phyloP scores from a whole-genome alignment of 2,113 vertebrate species.

The Cavia porcellus region DNA sequence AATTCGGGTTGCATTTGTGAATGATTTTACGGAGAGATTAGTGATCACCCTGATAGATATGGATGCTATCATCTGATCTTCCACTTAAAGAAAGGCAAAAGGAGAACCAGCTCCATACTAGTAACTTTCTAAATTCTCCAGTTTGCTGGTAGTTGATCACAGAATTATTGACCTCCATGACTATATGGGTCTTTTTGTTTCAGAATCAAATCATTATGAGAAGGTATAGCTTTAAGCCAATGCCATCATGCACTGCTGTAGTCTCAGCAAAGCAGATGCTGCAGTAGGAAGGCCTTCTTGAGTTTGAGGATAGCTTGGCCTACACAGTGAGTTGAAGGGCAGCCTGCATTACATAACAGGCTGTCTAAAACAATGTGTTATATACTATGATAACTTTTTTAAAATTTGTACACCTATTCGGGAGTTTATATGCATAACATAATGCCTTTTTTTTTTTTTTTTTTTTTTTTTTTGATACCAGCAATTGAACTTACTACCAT shows the following conservation, averaged over 20 bases:
- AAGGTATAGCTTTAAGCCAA: not conserved
- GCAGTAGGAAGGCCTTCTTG: not conserved
- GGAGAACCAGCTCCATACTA: not conserved
- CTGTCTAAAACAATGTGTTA: not conserved
- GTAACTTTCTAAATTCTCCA: not conserved
- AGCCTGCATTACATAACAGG: not conserved
- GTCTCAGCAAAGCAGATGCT: not conserved
- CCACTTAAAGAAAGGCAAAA: not conserved
- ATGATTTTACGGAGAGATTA: not conserved
- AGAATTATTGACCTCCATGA: not conserved
- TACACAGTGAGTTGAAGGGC: not conserved
- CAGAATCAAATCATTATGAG: not conserved
- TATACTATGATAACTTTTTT: not conserved
- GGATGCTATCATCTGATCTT: not conserved
- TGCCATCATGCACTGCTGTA: too few species aligned
- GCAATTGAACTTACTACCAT: too few species aligned
- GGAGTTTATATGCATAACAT: not conserved
- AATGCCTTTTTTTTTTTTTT: too few species aligned
- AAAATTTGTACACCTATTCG: not conserved
- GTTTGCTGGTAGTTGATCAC: too few species aligned
- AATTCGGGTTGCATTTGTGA: too few species aligned
- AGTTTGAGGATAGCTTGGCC: not conserved
- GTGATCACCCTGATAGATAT: not conserved
- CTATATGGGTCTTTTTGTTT: not conserved
- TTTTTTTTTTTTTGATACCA: too few species aligned